Evolutionary conservation across 2,888 invertebrate species (phyloP).

Genomic region (Habroteleia sp.): DNA sequence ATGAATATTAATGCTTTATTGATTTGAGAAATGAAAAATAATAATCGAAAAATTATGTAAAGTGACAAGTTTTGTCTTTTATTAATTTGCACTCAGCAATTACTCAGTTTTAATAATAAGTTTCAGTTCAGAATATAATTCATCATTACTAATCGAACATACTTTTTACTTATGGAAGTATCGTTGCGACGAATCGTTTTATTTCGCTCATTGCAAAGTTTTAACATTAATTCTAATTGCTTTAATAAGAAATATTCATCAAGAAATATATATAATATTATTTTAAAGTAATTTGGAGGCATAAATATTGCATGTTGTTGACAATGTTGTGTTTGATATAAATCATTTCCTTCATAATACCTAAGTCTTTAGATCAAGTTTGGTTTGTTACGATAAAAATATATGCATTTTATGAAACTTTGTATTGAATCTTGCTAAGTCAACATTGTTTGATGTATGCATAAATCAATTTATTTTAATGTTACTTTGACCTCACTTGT

Average conservation of each 20-base stretch:
- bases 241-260: slow-evolving; percentile 21
- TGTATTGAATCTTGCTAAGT: slow-evolving; percentile 43
- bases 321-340: slow-evolving; percentile 56
- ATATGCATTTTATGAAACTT: slow-evolving; percentile 39
- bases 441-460: slow-evolving; percentile 57
- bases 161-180: slow-evolving; percentile 51
- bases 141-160: slow-evolving; percentile 45
- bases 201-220: slow-evolving; percentile 19
- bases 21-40: too few relatives aligned
- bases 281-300: slow-evolving; percentile 33
- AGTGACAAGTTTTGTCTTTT: too few relatives aligned
- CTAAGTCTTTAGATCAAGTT: slow-evolving; percentile 42
- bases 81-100: too few relatives aligned
- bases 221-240: slow-evolving; percentile 18
- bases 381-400: slow-evolving; percentile 38
- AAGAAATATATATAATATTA: slow-evolving; percentile 15
- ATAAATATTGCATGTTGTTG: slow-evolving; percentile 53
- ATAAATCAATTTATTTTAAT: slow-evolving; percentile 35
- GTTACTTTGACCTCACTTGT: slow-evolving; percentile 44
- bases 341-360: slow-evolving; percentile 40
- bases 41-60: too few relatives aligned
- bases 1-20: too few relatives aligned
- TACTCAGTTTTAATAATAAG: too few relatives aligned
- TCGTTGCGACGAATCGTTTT: slow-evolving; percentile 24
- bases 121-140: neutral